These are phyloP conservation scores for Apaloderma vittatum DNA, from an alignment of 2,113 vertebrate genomes.

Conservation along the genomic window DNA sequence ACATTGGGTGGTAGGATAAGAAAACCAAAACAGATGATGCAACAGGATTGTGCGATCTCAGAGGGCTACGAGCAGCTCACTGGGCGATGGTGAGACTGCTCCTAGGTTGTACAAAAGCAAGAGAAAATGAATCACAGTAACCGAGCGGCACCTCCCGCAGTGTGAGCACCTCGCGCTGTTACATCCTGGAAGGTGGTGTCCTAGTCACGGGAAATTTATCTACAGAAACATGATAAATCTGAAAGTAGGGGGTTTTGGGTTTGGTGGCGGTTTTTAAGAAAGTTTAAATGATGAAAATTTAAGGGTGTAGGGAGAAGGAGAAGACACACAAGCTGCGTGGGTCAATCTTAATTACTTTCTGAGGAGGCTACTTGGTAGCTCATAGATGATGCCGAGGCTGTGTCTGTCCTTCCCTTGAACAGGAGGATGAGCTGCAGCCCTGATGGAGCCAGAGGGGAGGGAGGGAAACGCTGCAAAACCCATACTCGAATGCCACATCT, in stretches of 20 bases:
- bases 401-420: not conserved
- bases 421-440: not conserved
- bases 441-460: not conserved
- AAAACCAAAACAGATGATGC: not conserved
- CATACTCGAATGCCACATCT: not conserved
- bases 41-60: not conserved
- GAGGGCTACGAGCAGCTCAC: not conserved
- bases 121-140: not conserved
- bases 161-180: not conserved
- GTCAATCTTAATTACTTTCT: not conserved
- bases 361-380: not conserved
- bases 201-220: not conserved
- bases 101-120: not conserved
- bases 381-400: rapidly evolving
- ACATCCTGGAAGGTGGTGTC: not conserved
- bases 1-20: not conserved
- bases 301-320: not conserved
- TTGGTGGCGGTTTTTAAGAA: not conserved
- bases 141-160: rapidly evolving
- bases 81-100: rapidly evolving
- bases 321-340: not conserved
- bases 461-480: not conserved
- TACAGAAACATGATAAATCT: not conserved
- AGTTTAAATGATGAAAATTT: no score
- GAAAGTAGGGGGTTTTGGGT: not conserved